phyloP scores from a whole-genome alignment of 1,140 invertebrate species.

The Caenorhabditis elegans region WBcel235 BX284605.5:13178001-13178500 shows the following conservation, averaged over 20 bases:
- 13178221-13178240: not conserved
- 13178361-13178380: slow-evolving; percentile 6
- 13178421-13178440: not conserved
- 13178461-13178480: slow-evolving; percentile 32
- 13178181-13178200: slow-evolving; percentile 23
- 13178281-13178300: not conserved
- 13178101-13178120: too few species aligned
- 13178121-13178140: too few species aligned
- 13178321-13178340: slow-evolving; percentile 28
- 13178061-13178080: not conserved
- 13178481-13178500: slow-evolving; percentile 5
- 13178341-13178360: slow-evolving; percentile 36
- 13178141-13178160: not conserved
- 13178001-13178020: too few species aligned
- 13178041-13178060: not conserved
- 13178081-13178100: too few species aligned
- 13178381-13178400: slow-evolving; percentile 21
- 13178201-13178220: slow-evolving; percentile 6
- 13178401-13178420: slow-evolving; percentile 21
- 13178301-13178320: slow-evolving; percentile 5
- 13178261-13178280: not conserved
- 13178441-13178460: slow-evolving; percentile 19
- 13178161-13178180: slow-evolving; percentile 15
- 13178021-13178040: not conserved
- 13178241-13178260: slow-evolving; percentile 7